Conservation (phyloP, 1,140 invertebrate genomes). For the Drosophila eugracilis region DNA sequence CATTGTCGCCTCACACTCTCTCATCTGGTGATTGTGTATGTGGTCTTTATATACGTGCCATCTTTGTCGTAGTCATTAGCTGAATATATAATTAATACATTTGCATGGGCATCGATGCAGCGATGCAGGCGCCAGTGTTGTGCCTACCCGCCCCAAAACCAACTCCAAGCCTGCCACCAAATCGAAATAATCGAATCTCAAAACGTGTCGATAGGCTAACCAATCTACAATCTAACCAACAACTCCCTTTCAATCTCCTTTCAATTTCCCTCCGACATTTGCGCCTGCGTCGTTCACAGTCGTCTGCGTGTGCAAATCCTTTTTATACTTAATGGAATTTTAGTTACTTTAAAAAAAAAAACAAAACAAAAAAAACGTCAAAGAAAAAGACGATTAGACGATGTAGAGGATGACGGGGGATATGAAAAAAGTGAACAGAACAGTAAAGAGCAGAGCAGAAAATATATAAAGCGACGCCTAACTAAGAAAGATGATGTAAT, state of each 20-base stretch:
- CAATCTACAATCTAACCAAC: no score
- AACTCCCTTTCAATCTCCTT: background rate
- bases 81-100: conserved; percentile 61
- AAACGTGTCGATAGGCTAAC: conserved; percentile 7
- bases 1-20: conserved; percentile 79
- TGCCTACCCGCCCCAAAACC: background rate
- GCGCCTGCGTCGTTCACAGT: conserved; percentile 52
- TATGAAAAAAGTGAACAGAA: conserved; percentile 7
- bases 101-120: conserved; percentile 39
- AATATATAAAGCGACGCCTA: conserved; percentile 6
- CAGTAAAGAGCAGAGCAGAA: background rate
- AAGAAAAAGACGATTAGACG: conserved; percentile 16
- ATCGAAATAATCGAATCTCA: conserved; percentile 41
- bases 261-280: conserved; percentile 20
- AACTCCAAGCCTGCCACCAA: background rate
- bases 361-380: no score
- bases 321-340: conserved; percentile 72
- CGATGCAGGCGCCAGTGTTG: conserved; percentile 49
- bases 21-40: conserved; percentile 84
- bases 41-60: conserved; percentile 84
- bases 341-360: conserved; percentile 71
- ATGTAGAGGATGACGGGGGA: conserved; percentile 15
- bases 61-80: conserved; percentile 83
- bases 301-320: conserved; percentile 41
- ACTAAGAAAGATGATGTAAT: conserved; percentile 38